These are phyloP conservation scores for Drosophila nr. fundita DNA, from an alignment of 2,888 invertebrate species.

Conservation along the genomic window DNA sequence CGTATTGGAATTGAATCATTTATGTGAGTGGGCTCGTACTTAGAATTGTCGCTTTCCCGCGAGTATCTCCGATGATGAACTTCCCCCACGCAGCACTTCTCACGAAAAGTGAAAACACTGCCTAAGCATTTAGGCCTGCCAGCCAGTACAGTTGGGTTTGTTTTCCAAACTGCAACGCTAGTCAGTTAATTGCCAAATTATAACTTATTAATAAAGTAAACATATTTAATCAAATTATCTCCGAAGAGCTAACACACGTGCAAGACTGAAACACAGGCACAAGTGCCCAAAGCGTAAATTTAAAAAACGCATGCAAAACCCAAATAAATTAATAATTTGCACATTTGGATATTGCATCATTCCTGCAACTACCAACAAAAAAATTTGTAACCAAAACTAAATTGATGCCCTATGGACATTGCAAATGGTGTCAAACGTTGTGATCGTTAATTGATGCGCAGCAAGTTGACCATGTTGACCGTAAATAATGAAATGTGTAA, in stretches of 20 bases:
- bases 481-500: constrained; percentile 4
- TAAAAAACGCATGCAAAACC: constrained; percentile 9
- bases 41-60: constrained; percentile 61
- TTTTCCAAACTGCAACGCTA: neutral
- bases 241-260: constrained; percentile 23
- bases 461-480: constrained; percentile 1
- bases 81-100: constrained; percentile 26
- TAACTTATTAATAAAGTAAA: constrained; percentile 24
- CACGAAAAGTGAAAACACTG: constrained; percentile 62
- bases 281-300: constrained; percentile 9
- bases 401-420: constrained; percentile 37
- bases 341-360: constrained; percentile 53
- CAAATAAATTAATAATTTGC: constrained; percentile 34
- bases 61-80: constrained; percentile 12
- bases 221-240: constrained; percentile 43
- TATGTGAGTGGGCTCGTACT: constrained; percentile 48
- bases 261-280: constrained; percentile 16
- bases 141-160: constrained; percentile 11
- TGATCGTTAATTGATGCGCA: constrained; percentile 30
- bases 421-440: constrained; percentile 48
- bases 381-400: constrained; percentile 41
- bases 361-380: constrained; percentile 24
- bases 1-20: constrained; percentile 58
- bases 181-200: constrained; percentile 9
- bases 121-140: constrained; percentile 8